phyloP scores from a whole-genome alignment of 1,140 invertebrate genomes.

The Triops longicaudatus region DNA sequence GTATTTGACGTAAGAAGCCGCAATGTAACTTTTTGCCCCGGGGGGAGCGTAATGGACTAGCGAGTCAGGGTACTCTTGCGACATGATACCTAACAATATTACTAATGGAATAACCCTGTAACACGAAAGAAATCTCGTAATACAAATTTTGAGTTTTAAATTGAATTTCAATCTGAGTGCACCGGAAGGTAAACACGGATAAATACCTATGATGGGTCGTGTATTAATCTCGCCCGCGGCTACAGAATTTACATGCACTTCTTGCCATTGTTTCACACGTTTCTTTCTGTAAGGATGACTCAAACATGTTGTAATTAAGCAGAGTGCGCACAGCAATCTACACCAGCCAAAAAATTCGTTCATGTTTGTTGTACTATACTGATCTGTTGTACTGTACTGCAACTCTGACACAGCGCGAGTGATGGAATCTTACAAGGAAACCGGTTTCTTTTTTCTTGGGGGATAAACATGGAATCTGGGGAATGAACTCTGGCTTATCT shows the following conservation, averaged over 20 bases:
- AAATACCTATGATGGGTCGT: not conserved
- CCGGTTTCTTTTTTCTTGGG: not conserved
- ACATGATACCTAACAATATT: constrained; percentile 34
- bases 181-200: no score
- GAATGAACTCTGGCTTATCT: not conserved
- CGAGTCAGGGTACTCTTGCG: constrained; percentile 33
- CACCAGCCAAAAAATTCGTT: not conserved
- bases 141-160: not conserved
- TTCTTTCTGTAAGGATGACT: not conserved
- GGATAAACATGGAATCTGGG: not conserved
- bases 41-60: constrained; percentile 22
- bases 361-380: not conserved
- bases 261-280: not conserved
- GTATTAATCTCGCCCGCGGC: not conserved
- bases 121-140: not conserved
- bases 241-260: not conserved
- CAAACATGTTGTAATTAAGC: not conserved
- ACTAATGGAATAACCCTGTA: not conserved
- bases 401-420: not conserved
- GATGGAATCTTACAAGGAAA: not conserved
- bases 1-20: constrained; percentile 77
- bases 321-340: not conserved
- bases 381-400: not conserved
- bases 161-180: no score
- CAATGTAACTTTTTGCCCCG: constrained; percentile 51